Percentiles rank a stretch among this genome's conserved stretches.
Evolutionary conservation across 2,888 invertebrate species (phyloP).

Genomic region (Alviniconcha strummeri): DNA sequence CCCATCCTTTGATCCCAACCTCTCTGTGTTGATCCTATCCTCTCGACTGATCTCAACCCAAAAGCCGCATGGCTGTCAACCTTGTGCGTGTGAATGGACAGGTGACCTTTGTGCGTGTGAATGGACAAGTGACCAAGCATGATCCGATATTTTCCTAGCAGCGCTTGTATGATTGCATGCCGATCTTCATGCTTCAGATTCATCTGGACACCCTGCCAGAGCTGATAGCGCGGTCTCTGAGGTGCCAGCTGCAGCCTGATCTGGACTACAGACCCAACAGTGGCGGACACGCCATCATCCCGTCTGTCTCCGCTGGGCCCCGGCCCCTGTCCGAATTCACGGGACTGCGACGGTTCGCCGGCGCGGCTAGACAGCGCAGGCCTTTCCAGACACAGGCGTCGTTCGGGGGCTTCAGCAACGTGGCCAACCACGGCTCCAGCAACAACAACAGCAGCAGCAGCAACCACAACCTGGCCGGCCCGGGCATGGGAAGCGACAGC

Average conservation of each 20-base stretch:
- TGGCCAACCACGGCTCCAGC: constrained; percentile 25
- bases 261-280: constrained; percentile 2
- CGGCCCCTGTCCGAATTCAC: constrained; percentile 42
- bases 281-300: constrained; percentile 19
- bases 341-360: constrained; percentile 35
- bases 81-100: too few species aligned
- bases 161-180: too few species aligned
- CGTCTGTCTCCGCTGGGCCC: constrained; percentile 12
- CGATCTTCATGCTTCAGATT: constrained; percentile 37
- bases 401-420: constrained; percentile 37
- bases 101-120: too few species aligned
- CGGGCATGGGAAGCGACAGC: constrained; percentile 28
- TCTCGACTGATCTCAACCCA: too few species aligned
- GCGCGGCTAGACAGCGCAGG: constrained; percentile 38
- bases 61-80: too few species aligned
- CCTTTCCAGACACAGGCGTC: constrained; percentile 43
- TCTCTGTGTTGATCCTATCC: too few species aligned
- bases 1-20: too few species aligned
- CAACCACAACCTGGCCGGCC: constrained; percentile 15
- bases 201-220: constrained; percentile 59
- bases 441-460: neutral
- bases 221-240: constrained; percentile 48
- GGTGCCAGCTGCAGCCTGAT: constrained; percentile 35
- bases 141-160: too few species aligned
- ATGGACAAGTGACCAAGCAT: too few species aligned